Evolutionary conservation across 2,888 invertebrate species (phyloP).

Genomic region (Alitta virens): DNA sequence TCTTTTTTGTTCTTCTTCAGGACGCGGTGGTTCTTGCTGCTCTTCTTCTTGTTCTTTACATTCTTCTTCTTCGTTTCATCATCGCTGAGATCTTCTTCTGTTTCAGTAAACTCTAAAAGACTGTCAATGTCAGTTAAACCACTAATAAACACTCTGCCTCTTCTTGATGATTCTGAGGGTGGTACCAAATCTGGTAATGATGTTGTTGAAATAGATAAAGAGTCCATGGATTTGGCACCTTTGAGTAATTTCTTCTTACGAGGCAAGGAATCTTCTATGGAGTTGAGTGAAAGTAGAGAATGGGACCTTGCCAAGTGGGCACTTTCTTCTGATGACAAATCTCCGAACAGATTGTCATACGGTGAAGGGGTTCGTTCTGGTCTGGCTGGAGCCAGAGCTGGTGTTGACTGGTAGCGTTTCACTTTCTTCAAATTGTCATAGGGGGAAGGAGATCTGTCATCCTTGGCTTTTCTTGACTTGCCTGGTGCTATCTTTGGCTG

Average conservation of each 20-base stretch:
- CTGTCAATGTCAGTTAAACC: conserved; percentile 40
- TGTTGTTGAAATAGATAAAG: conserved; percentile 9
- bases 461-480: neutral
- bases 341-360: conserved; percentile 15
- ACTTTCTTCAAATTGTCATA: conserved; percentile 21
- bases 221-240: conserved; percentile 23
- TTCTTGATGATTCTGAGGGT: conserved; percentile 13
- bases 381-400: neutral
- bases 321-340: neutral
- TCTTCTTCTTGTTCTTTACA: neutral
- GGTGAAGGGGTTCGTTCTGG: conserved; percentile 21
- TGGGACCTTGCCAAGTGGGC: conserved; percentile 4
- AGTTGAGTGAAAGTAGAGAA: conserved; percentile 15
- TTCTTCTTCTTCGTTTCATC: conserved; percentile 8
- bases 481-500: neutral
- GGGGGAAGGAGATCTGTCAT: conserved; percentile 25
- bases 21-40: neutral
- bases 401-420: neutral
- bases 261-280: conserved; percentile 17
- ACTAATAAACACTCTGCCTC: conserved; percentile 27
- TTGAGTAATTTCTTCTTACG: conserved; percentile 2
- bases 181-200: conserved; percentile 27
- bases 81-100: conserved; percentile 32
- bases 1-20: neutral
- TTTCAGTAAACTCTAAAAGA: conserved; percentile 40